Evolutionary conservation across 2,797 vertebrate species (phyloP).

Genomic region (Novumbra hubbsi): DNA sequence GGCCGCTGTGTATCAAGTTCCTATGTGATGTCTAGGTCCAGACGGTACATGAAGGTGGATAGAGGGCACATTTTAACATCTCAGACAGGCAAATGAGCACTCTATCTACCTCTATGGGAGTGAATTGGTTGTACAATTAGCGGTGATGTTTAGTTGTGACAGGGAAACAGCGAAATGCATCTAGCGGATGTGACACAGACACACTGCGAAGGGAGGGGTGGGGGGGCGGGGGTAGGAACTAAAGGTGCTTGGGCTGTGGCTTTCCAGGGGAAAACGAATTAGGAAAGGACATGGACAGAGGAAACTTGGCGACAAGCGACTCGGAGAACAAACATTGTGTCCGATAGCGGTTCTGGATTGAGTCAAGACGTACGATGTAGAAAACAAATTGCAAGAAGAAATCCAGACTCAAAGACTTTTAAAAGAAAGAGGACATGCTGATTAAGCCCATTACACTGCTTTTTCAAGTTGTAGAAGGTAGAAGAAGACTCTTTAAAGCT

Average conservation of each 20-base stretch:
- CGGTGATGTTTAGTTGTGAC: neutral
- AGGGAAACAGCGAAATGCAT: slow-evolving; percentile 54
- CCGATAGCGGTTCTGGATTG: slow-evolving; percentile 9
- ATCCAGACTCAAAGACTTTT: neutral
- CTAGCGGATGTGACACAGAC: slow-evolving; percentile 68
- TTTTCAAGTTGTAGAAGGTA: neutral
- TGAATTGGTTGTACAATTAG: slow-evolving; percentile 56
- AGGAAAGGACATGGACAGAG: slow-evolving; percentile 14
- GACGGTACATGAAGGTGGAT: slow-evolving; percentile 9
- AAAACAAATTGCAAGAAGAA: slow-evolving; percentile 4
- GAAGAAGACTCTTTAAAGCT: neutral
- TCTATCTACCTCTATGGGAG: neutral
- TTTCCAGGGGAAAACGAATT: slow-evolving; percentile 16
- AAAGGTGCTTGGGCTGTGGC: slow-evolving; percentile 50
- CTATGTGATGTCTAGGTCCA: slow-evolving; percentile 27
- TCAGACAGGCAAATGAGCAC: neutral
- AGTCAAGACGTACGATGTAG: slow-evolving; percentile 14
- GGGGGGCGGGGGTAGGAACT: slow-evolving; percentile 39
- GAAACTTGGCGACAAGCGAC: neutral
- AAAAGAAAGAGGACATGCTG: neutral
- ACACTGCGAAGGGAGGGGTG: slow-evolving; percentile 55
- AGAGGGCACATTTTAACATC: neutral
- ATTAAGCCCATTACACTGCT: neutral
- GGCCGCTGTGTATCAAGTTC: slow-evolving; percentile 17
- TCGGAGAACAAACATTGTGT: slow-evolving; percentile 18